Percentiles rank a stretch among this genome's conserved stretches.
Evolutionary conservation across 1,140 invertebrate species (phyloP).

Genomic region (Drosophila suzukii): DNA sequence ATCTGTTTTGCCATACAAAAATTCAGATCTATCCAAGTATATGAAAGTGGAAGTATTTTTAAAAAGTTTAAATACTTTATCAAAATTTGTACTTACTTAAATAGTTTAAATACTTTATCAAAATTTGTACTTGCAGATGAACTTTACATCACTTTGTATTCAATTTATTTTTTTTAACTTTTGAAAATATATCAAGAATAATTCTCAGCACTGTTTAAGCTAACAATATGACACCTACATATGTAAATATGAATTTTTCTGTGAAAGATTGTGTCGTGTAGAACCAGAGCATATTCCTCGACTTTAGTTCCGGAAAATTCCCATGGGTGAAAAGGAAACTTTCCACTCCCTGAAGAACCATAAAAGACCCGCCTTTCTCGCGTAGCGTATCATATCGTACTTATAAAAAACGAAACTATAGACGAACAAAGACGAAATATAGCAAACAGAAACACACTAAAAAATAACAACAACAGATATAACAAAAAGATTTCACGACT

Average conservation of each 20-base stretch:
- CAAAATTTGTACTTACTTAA: no score
- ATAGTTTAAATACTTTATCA: no score
- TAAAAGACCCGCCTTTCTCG: conserved; percentile 2
- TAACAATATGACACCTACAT: neutral
- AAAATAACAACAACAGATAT: conserved; percentile 1
- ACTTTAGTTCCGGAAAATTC: conserved; percentile 9
- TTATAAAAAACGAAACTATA: conserved; percentile 31
- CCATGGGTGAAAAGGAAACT: conserved; percentile 6
- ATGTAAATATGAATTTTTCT: neutral
- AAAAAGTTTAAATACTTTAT: no score
- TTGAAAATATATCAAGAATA: no score
- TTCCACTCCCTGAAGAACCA: conserved; percentile 19
- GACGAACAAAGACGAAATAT: conserved; percentile 5
- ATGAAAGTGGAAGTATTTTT: no score
- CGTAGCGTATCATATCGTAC: conserved; percentile 36
- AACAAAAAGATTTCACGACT: conserved; percentile 17
- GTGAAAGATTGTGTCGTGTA: neutral
- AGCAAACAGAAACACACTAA: conserved; percentile 3
- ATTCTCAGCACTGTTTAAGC: no score
- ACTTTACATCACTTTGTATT: no score
- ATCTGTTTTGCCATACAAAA: no score
- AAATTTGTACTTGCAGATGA: no score
- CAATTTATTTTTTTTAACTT: no score
- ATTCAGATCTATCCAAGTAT: no score
- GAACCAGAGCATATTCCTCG: neutral